A percentile compares a stretch with the other conserved stretches of the same genome.
Evolutionary conservation across 64 coral and sea anemone genomes (phyloP).

Genomic region (Pocillopora damicornis): DNA sequence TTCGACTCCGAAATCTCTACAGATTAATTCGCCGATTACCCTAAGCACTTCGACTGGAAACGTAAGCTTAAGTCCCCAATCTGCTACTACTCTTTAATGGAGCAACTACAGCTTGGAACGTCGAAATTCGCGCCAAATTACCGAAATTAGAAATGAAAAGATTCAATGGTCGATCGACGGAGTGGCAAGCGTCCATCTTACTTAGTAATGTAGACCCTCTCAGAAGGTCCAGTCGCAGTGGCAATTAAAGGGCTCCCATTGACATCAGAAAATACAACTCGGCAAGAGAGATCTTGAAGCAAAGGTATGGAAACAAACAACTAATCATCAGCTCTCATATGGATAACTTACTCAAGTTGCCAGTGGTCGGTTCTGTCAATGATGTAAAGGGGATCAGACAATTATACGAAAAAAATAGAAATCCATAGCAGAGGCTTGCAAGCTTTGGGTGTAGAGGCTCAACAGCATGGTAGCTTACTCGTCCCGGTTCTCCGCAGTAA

Average conservation of each 20-base stretch:
- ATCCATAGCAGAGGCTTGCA: constrained; percentile 36
- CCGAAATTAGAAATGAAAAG: not conserved
- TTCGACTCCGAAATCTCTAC: not conserved
- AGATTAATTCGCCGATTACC: not conserved
- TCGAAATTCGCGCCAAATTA: not conserved
- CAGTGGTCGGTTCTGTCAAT: constrained; percentile 1
- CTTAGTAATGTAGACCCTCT: not conserved
- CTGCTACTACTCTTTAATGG: not conserved
- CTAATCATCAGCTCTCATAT: constrained; percentile 53
- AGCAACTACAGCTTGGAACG: not conserved
- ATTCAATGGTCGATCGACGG: constrained; percentile 9
- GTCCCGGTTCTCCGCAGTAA: constrained; percentile 29
- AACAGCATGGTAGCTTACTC: constrained; percentile 42
- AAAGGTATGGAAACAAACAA: constrained; percentile 49
- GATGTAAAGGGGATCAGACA: constrained; percentile 22
- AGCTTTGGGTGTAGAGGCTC: constrained; percentile 15
- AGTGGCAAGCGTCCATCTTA: constrained; percentile 24
- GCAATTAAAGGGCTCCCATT: constrained; percentile 5
- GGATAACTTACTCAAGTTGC: constrained; percentile 48
- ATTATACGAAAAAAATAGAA: constrained; percentile 19
- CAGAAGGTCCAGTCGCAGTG: constrained; percentile 9
- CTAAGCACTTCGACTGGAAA: not conserved
- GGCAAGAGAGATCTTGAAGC: constrained; percentile 21
- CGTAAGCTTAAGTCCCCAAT: not conserved
- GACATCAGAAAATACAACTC: constrained; percentile 36